phyloP scores from a whole-genome alignment of 92 coral and sea anemone genomes.

The Pocillopora meandrina region DNA sequence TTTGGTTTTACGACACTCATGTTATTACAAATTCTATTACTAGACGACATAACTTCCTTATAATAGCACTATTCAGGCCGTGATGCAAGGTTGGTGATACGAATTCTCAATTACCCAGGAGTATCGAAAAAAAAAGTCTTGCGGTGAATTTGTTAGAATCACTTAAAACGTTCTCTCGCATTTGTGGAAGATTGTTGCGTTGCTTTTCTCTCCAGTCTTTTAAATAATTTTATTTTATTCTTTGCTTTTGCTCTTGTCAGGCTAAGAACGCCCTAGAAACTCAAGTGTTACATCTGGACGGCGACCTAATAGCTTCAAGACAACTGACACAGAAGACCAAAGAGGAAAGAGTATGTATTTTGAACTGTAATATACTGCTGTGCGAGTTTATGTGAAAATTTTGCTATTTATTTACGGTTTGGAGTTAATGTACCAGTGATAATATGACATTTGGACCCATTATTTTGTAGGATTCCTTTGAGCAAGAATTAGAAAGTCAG shows the following conservation, averaged over 20 bases:
- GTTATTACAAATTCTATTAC: too few species aligned
- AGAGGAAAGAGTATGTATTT: conserved; percentile 55
- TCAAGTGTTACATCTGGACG: conserved; percentile 55
- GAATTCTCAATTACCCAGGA: too few species aligned
- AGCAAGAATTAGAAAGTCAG: conserved; percentile 54
- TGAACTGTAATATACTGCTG: background rate
- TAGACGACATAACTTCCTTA: too few species aligned
- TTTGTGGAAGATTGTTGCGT: background rate
- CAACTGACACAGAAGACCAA: conserved; percentile 30
- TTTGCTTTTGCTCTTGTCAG: conserved; percentile 39
- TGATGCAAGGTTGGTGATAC: too few species aligned
- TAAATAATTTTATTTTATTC: too few species aligned
- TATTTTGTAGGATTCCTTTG: conserved; percentile 44
- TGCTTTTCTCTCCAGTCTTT: background rate
- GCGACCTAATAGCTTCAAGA: conserved; percentile 46
- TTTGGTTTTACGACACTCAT: too few species aligned
- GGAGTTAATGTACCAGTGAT: background rate
- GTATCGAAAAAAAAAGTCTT: too few species aligned
- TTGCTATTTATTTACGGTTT: background rate
- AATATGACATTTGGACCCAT: background rate
- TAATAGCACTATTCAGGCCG: too few species aligned
- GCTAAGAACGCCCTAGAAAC: conserved; percentile 74
- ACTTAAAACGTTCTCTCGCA: too few species aligned
- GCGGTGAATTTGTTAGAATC: too few species aligned
- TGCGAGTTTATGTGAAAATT: background rate